phyloP scores from a whole-genome alignment of 2,113 vertebrate genomes.

The Python bivittatus region DNA sequence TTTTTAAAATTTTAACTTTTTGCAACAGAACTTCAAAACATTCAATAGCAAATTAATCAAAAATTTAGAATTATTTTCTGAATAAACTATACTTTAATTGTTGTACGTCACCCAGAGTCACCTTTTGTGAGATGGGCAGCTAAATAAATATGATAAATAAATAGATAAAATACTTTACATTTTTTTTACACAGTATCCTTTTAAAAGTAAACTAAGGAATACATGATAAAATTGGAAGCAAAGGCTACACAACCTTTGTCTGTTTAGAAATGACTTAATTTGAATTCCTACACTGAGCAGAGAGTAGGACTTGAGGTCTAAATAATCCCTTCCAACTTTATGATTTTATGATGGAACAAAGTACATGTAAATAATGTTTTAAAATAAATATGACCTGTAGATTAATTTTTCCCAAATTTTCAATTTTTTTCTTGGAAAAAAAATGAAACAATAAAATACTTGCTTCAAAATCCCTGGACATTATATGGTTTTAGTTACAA shows the following conservation, averaged over 20 bases:
- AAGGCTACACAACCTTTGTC: background rate
- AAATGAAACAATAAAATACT: background rate
- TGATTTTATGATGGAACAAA: background rate
- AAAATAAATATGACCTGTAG: background rate
- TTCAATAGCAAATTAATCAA: no score
- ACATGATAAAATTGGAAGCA: background rate
- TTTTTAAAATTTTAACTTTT: no score
- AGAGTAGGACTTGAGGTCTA: background rate
- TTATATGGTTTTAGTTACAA: background rate
- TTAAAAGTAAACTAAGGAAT: background rate
- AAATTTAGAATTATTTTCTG: background rate
- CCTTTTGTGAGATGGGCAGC: no score
- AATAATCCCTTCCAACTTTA: background rate
- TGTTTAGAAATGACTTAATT: background rate
- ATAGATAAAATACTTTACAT: no score
- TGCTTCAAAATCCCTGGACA: background rate
- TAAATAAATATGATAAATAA: no score
- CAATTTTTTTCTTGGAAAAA: background rate
- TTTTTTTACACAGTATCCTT: background rate
- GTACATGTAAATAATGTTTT: background rate
- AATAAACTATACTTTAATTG: background rate
- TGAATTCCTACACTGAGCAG: background rate
- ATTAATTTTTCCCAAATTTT: background rate
- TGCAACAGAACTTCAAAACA: no score
- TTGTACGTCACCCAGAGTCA: no score